Evolutionary conservation across 2,113 vertebrate genomes (phyloP).

Genomic region (Erythrocercus mccallii): DNA sequence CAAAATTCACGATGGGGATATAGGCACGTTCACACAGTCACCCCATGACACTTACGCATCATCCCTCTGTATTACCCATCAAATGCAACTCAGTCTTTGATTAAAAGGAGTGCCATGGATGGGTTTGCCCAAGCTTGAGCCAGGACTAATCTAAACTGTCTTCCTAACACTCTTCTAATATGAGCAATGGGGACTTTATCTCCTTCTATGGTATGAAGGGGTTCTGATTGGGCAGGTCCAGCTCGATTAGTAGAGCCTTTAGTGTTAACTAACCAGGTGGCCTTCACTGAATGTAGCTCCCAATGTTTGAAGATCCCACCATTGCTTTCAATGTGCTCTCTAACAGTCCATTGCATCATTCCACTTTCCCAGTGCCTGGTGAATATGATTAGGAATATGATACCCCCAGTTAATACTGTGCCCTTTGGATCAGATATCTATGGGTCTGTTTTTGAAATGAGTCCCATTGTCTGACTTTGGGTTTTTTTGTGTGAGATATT

Average conservation of each 20-base stretch:
- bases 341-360: background rate
- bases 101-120: background rate
- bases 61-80: background rate
- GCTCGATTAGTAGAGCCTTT: background rate
- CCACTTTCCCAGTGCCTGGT: background rate
- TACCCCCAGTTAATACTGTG: no score
- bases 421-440: background rate
- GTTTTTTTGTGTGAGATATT: background rate
- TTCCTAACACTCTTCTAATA: background rate
- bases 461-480: fast-evolving
- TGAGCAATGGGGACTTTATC: fast-evolving
- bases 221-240: background rate
- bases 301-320: background rate
- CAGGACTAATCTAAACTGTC: background rate
- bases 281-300: background rate
- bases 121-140: background rate
- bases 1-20: no score
- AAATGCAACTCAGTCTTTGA: background rate
- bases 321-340: background rate
- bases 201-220: fast-evolving
- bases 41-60: no score
- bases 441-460: background rate
- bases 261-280: background rate
- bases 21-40: no score
- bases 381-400: background rate